Base-by-base conservation (phyloP, 2,797 vertebrate species). In the Knipowitschia caucasica region DNA sequence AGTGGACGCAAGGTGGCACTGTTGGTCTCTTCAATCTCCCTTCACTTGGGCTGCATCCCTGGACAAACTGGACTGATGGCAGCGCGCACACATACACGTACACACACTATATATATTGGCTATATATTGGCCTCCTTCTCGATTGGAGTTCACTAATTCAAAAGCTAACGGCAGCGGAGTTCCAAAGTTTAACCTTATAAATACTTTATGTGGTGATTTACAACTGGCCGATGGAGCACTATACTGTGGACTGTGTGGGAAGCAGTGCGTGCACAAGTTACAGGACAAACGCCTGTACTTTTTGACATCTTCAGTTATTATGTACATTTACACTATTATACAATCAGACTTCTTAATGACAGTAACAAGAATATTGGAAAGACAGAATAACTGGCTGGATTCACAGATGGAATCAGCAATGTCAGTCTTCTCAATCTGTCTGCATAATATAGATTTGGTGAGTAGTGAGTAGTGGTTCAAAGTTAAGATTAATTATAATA, bases 121-220 rank as follows among this genome's bases (percentile, higher is more conserved):
- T 12, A 11, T 42, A 11, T 21, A 5, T 7, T 30, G 23, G 18
- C 42, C 60, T 46, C 67, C 69, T 69, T 69, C 77, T 43, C 30
- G 59, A 72, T 77, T 67, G 34, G 50, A 73, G 70, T 83, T 85
- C 75, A 82, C 81, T 84, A 76, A 88, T 86, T 85, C 73, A 85
- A 79, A 81, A 76, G 68, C 79, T 78, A 80, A 74, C 65, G 49
- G 70, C 81, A 82, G 79, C 82, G 78, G 79, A 81, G 78, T 75
- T 82, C 75, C 67, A 65, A 77, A 81, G 81, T 85, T 88, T 86
- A 87, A 83, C 82, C 82, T 86, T 79, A 82, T 85, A 80, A 87
- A 87, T 85, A 82, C 75, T 83, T 86, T 72, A 85, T 83, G 78
- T 79, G 78, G 67, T 82, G 81, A 83, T 84, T 85, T 86, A 84